Evolutionary conservation across 2,888 invertebrate genomes (phyloP).

Genomic region (Rhynchonema sp.): DNA sequence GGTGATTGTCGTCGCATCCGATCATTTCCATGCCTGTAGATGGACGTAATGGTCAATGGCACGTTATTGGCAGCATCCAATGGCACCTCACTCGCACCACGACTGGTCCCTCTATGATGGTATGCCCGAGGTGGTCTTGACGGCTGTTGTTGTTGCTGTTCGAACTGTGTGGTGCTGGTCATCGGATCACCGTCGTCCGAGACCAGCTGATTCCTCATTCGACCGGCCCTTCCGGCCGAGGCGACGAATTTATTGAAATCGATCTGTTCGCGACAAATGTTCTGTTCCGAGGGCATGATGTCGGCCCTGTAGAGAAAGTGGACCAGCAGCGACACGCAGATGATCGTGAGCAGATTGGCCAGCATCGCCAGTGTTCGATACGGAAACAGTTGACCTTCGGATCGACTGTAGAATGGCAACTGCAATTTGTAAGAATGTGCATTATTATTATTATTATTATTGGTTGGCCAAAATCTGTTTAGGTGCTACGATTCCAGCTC

Average conservation of each 20-base stretch:
- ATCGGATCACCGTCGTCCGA: no score
- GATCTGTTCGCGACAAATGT: not conserved
- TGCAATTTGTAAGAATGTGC: not conserved
- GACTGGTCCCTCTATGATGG: not conserved
- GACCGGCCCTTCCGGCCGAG: not conserved
- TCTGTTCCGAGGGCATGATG: not conserved
- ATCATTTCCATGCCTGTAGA: not conserved
- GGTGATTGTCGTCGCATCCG: not conserved
- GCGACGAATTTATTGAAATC: not conserved
- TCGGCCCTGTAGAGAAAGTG: constrained; percentile 2
- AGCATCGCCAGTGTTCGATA: constrained; percentile 31
- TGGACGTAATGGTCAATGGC: not conserved
- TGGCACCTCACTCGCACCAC: not conserved
- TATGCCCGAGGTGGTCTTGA: no score
- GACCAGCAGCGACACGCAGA: constrained; percentile 9
- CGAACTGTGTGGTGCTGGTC: not conserved
- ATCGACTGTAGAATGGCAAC: constrained; percentile 13
- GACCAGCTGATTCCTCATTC: no score
- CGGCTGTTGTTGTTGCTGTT: not conserved
- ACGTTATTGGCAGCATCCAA: not conserved
- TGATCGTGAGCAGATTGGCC: constrained; percentile 14
- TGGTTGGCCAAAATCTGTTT: no score
- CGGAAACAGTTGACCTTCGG: constrained; percentile 28
- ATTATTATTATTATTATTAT: not conserved
- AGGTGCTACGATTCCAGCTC: no score